Base-by-base conservation (phyloP, 1,140 invertebrate species). In the Neuroterus valhalla region DNA sequence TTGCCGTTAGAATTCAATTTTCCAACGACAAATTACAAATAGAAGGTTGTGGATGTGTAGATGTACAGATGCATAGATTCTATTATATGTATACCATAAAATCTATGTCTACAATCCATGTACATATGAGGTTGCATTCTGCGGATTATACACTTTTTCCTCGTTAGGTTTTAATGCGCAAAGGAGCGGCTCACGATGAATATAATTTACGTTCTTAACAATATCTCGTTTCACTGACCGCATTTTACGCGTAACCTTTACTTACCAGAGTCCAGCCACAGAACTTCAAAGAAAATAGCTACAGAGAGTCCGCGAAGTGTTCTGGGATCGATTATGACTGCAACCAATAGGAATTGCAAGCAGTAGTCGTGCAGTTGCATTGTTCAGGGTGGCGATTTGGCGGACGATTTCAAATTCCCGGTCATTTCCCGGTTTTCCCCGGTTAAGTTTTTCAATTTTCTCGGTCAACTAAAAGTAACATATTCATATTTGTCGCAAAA, bases 201-300 rank as follows among this genome's bases (percentile, higher is more conserved):
- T 38, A 23, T 26, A 62, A 62, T 62, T 62, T 62, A 62, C 55
- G 55, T 62, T 62, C 55, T 62, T 62, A 62, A 62, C 55, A 62
- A 62, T 62, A 62, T 62, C 55, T 62, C 55, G 55, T 62, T 62
- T 62, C 55, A 62, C 55, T 62, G 55, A 62, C 55, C 55, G 55
- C 55, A 62, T 62, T 62, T 62, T 62, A 62, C 55, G 55, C 55
- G 55, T 62, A 62, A 62, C 55, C 55, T 62, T 62, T 62, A 55
- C 21, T 55, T 55, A 50, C 17, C 31, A 8, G 10, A 55, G 52
- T 55, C 52, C 55, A 62, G 31, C 23, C 14, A 26, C 15, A 23
- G 26, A 62, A 31, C 55, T 62, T 23, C 26, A 15, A n/a, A 62
- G 55, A 62, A 62, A 62, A 62, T 62, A 62, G 55, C 31, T 38